These are phyloP conservation scores for Scatophagus argus DNA, from an alignment of 2,113 vertebrate genomes.

Conservation along the genomic window DNA sequence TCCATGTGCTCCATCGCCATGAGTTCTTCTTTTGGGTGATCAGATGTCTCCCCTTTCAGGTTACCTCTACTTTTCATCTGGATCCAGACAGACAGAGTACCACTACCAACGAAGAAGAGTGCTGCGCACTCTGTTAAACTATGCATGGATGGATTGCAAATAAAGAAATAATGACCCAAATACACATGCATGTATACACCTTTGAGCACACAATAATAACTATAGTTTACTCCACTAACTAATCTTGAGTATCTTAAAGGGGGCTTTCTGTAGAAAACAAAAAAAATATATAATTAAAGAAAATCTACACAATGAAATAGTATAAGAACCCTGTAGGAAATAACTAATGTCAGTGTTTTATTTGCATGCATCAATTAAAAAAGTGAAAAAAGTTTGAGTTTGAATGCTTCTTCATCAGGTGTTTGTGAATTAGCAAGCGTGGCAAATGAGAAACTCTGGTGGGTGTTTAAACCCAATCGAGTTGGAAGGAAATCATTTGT, in stretches of 20 bases:
- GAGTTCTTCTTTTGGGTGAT: background rate
- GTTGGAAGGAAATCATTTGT: no score
- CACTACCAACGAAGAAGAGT: conserved; percentile 49
- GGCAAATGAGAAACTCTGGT: background rate
- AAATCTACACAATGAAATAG: background rate
- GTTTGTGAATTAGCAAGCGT: background rate
- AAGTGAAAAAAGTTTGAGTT: background rate
- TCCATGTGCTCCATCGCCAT: background rate
- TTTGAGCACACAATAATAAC: background rate
- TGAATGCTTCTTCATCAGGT: background rate
- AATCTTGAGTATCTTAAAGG: background rate
- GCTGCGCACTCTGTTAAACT: conserved; percentile 61
- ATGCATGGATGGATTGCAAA: conserved; percentile 80
- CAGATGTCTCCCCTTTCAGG: conserved; percentile 58
- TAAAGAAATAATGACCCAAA: conserved; percentile 32
- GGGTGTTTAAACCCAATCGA: background rate
- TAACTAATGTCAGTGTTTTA: background rate
- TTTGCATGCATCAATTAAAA: background rate
- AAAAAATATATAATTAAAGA: no score
- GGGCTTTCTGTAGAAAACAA: background rate
- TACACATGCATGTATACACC: background rate
- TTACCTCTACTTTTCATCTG: conserved; percentile 80
- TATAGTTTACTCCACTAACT: background rate
- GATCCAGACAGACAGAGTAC: conserved; percentile 79
- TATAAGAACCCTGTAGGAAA: background rate